Conservation (phyloP, 2,113 vertebrate genomes). For the Cavia porcellus region DNA sequence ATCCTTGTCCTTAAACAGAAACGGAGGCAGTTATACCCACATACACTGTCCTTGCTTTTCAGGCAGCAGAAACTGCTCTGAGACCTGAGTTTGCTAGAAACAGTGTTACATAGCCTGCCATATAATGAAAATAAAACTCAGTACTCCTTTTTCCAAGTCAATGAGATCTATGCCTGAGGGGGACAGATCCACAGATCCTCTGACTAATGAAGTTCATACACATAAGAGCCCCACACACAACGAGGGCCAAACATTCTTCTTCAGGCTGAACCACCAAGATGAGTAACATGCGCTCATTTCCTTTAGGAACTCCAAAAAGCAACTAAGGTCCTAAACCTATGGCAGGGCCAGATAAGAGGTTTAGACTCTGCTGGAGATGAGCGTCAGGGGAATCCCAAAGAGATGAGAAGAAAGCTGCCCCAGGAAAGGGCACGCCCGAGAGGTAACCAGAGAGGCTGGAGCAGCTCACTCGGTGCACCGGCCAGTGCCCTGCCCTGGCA, state of each 20-base stretch:
- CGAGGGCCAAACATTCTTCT: not conserved
- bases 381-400: not conserved
- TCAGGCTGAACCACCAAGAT: not conserved
- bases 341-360: not conserved
- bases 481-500: not conserved
- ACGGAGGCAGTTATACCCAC: not conserved
- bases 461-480: too few relatives aligned
- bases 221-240: not conserved
- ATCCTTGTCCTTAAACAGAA: slow-evolving; percentile 40
- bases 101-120: not conserved
- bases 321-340: not conserved
- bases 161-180: slow-evolving; percentile 7
- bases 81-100: not conserved
- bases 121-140: not conserved
- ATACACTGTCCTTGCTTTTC: not conserved
- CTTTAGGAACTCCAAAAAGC: slow-evolving; percentile 36
- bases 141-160: not conserved
- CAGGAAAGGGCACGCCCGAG: not conserved
- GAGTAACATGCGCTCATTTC: not conserved
- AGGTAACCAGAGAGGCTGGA: not conserved
- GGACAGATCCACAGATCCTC: not conserved
- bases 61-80: not conserved
- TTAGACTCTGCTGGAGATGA: not conserved
- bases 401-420: not conserved
- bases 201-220: not conserved